phyloP scores from a whole-genome alignment of 2,888 invertebrate genomes.

The Spicauda simplicius region DNA sequence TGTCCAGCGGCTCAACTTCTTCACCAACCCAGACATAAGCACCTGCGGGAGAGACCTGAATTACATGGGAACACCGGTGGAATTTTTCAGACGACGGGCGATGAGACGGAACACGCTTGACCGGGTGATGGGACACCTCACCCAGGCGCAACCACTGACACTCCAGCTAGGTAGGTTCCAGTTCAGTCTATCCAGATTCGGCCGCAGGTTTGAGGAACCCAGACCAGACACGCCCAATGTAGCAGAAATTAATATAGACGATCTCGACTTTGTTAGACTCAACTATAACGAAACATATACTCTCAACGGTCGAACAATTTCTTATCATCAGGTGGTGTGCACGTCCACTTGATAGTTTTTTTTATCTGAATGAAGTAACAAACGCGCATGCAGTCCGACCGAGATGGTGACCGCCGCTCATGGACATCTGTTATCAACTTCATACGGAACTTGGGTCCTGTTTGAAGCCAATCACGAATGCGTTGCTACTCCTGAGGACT shows the following conservation, averaged over 20 bases:
- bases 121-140: constrained; percentile 59
- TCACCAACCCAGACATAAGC: constrained; percentile 53
- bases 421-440: no score
- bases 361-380: no score
- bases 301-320: constrained; percentile 73
- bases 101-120: constrained; percentile 58
- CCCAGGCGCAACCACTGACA: constrained; percentile 57
- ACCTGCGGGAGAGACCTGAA: constrained; percentile 59
- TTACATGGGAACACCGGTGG: constrained; percentile 61
- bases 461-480: no score
- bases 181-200: constrained; percentile 64
- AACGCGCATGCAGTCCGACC: no score
- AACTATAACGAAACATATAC: constrained; percentile 73
- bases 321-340: no score
- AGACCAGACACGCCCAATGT: constrained; percentile 75
- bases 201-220: constrained; percentile 44
- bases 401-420: no score
- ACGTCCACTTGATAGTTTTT: no score
- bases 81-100: constrained; percentile 55
- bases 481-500: no score
- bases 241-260: constrained; percentile 66
- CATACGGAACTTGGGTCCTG: no score
- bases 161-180: constrained; percentile 73
- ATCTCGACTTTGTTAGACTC: constrained; percentile 65
- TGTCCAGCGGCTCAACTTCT: constrained; percentile 57